phyloP scores from a whole-genome alignment of 2,888 invertebrate genomes.

The Liopterus haemorrhoidalis region DNA sequence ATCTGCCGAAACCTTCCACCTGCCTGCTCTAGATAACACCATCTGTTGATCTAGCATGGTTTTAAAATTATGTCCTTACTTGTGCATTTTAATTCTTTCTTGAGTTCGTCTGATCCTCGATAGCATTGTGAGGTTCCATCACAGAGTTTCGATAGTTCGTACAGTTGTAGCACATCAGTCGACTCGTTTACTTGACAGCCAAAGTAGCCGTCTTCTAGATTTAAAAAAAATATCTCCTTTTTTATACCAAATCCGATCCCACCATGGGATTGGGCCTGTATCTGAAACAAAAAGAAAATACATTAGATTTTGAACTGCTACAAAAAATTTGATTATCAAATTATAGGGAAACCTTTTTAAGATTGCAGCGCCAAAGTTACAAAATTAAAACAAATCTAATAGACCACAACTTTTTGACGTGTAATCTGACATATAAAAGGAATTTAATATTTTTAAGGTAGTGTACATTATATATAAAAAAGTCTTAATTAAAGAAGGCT shows the following conservation, averaged over 20 bases:
- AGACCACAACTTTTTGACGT: too few relatives aligned
- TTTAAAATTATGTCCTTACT: conserved; percentile 57
- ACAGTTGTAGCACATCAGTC: conserved; percentile 88
- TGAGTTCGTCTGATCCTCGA: conserved; percentile 86
- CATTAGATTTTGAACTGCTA: too few relatives aligned
- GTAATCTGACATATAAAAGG: too few relatives aligned
- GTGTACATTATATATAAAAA: too few relatives aligned
- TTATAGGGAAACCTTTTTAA: too few relatives aligned
- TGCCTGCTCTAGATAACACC: too few relatives aligned
- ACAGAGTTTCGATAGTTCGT: conserved; percentile 91
- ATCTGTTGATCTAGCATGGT: conserved; percentile 19
- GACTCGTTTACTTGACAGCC: conserved; percentile 97
- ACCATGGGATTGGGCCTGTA: conserved; percentile 66
- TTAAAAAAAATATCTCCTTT: conserved; percentile 92
- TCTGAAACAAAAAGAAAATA: conserved; percentile 49
- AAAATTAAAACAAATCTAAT: too few relatives aligned
- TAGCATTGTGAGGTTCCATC: conserved; percentile 87
- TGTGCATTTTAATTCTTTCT: conserved; percentile 87
- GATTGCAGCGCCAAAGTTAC: too few relatives aligned
- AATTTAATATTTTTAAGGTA: too few relatives aligned
- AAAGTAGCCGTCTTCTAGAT: conserved; percentile 95
- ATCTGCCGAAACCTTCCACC: too few relatives aligned
- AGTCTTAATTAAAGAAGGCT: too few relatives aligned
- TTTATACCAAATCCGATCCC: conserved; percentile 78
- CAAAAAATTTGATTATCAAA: too few relatives aligned